Base-by-base conservation (phyloP, 2,888 invertebrate species). In the Hanleya hanleyi region DNA sequence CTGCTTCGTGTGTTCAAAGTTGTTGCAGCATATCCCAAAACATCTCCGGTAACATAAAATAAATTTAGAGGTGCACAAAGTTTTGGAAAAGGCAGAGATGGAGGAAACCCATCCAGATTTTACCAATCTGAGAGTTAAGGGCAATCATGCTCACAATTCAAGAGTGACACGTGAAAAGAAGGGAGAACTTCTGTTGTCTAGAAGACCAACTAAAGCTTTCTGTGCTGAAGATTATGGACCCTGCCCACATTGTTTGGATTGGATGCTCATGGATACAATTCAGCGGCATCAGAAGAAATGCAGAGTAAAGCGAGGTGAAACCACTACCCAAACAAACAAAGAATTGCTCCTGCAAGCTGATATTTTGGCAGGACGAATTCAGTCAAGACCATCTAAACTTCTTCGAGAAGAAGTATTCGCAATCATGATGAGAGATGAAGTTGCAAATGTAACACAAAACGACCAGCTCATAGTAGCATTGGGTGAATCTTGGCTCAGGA, bases 401-500 rank as follows among this genome's bases (percentile, higher is more conserved):
- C 18, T 68, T 15, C 6, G n/a, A 12, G 12, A 26, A 35, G 68
- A 57, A n/a, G 77, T 78, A 0, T 74, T 74, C 26, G 37, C 69
- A 2, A 69, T 35, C 3, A 78, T 77, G 78, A 47, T 15, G 15
- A 15, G 7, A 7, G 78, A 78, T 71, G 64, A 72, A 35, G 37
- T 71, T 5, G n/a, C 51, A 12, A n/a, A 70, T 38, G 41, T 75
- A 22, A 75, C 78, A 1, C 61, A 75, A 65, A 69, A 37, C 33
- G 78, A 77, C 41, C 15, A 33, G 33, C 29, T 76, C 9, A 77
- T 78, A 35, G 33, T 75, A 12, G 33, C 47, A 12, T 69, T 78
- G 4, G 78, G 78, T 15, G 76, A 78, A 37, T 70, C 57, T 36
- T 78, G 77, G 78, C 38, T 78, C 18, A 65, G 69, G 26, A 57